Conservation (phyloP, 2,888 invertebrate species). For the Xylophagus ater region DNA sequence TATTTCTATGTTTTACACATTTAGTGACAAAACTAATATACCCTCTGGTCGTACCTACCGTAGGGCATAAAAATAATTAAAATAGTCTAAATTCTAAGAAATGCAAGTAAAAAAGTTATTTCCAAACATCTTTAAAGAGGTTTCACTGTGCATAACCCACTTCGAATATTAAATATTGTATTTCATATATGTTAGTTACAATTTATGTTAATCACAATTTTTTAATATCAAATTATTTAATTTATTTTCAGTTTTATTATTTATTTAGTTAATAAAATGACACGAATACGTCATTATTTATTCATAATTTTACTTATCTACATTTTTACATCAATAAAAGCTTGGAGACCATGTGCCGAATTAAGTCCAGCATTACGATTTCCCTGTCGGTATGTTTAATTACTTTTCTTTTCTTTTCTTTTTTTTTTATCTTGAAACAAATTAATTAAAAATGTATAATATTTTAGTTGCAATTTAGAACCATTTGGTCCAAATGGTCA, state of each 20-base stretch:
- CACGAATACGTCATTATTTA: conserved; percentile 8
- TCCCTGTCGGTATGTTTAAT: conserved; percentile 56
- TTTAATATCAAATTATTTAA: conserved; percentile 1
- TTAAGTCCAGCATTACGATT: conserved; percentile 62
- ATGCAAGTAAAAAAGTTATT: too few species aligned
- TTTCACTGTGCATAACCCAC: too few species aligned
- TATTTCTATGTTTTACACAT: too few species aligned
- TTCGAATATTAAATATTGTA: too few species aligned
- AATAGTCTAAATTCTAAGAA: too few species aligned
- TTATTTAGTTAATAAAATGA: conserved; percentile 11
- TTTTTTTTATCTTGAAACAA: conserved; percentile 25
- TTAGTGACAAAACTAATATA: too few species aligned
- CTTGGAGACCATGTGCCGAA: conserved; percentile 65
- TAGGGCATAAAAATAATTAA: too few species aligned
- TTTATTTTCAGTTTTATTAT: conserved; percentile 3
- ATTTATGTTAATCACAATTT: not conserved
- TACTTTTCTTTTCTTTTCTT: conserved; percentile 27
- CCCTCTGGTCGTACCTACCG: too few species aligned
- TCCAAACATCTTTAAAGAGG: too few species aligned
- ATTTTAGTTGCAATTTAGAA: conserved; percentile 42
- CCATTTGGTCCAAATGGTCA: conserved; percentile 43
- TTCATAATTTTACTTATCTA: conserved; percentile 23
- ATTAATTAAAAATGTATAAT: conserved; percentile 26
- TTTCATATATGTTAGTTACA: too few species aligned
- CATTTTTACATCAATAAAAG: conserved; percentile 30